A percentile compares a stretch with the other conserved stretches of the same genome.
These are phyloP conservation scores for Megastigmus dorsalis DNA, from an alignment of 2,888 invertebrate species.

Conservation along the genomic window DNA sequence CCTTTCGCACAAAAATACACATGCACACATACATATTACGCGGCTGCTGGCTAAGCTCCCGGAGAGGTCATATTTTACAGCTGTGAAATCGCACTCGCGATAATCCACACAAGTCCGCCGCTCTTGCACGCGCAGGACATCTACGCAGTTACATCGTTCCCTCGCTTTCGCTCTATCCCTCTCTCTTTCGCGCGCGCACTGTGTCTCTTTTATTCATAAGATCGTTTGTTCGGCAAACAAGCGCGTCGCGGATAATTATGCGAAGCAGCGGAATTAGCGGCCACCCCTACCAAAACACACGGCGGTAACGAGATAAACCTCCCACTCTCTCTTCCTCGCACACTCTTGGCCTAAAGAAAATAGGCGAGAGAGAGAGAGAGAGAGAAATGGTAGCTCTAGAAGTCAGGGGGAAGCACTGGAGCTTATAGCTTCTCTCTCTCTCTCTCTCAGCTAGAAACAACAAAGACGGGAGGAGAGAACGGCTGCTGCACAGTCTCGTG, in stretches of 20 bases:
- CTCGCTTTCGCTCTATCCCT: not conserved
- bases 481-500: not conserved
- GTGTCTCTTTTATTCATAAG: conserved; percentile 45
- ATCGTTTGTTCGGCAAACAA: conserved; percentile 51
- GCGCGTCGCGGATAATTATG: conserved; percentile 37
- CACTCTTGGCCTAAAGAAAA: conserved; percentile 42
- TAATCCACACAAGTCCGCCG: conserved; percentile 41
- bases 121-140: not conserved
- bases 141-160: not conserved
- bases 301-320: conserved; percentile 47
- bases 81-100: conserved; percentile 37
- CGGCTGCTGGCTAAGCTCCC: no score
- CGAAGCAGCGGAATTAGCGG: conserved; percentile 36
- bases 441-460: conserved; percentile 7
- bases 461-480: conserved; percentile 9
- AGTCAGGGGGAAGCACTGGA: not conserved
- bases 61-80: conserved; percentile 38
- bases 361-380: conserved; percentile 7
- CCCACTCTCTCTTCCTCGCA: not conserved
- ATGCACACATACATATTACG: not conserved
- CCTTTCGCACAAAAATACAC: no score
- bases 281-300: conserved; percentile 32
- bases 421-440: not conserved
- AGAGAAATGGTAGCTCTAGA: not conserved
- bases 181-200: not conserved